Evolutionary conservation across 2,113 vertebrate species (phyloP), one percentile per base, ranked within the genome.

Genomic region (Struthio camelus): DNA sequence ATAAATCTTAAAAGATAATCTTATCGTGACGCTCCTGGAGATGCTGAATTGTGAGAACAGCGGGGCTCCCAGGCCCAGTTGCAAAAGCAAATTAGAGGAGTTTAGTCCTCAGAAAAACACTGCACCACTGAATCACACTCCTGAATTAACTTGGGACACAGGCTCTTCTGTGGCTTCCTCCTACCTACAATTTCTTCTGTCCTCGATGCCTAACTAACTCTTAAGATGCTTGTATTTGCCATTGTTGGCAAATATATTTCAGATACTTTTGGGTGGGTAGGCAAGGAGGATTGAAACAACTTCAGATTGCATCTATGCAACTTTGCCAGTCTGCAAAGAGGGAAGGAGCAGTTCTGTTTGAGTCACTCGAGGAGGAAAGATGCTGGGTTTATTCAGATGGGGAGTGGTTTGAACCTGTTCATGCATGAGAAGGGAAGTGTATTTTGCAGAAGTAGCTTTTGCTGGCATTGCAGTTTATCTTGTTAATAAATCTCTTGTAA

Each of bases 401-500:
- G 30, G 62, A 36, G 48, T 1, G 34, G 14, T 70, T 76, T 64
- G 66, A 75, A n/a, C 56, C 62, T 19, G 5, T 61, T 36, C 27
- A 4, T 5, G 11, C 0, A 2, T 5, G 30, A 84, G 81, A 91
- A 42, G 75, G 42, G 70, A 82, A 93, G 75, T 22, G 38, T 44
- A 10, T 72, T 80, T 67, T 89, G 54, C 85, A 96, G 95, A 58
- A 93, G 78, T 11, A 67, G 83, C 67, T 95, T 71, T 82, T 89
- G 67, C 64, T 87, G 85, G 79, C 67, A 8, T 14, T 56, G 93
- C 70, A 14, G 69, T 91, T 96, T 67, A 82, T 93, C 90, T 76
- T 38, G 66, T 95, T 94, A 94, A 93, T 96, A 91, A 95, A 93
- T 87, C 96, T 85, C 71, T 12, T 50, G 28, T 88, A 93, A 91